Base-by-base conservation (phyloP, 2,113 vertebrate genomes). In the Lamprotornis superbus region DNA sequence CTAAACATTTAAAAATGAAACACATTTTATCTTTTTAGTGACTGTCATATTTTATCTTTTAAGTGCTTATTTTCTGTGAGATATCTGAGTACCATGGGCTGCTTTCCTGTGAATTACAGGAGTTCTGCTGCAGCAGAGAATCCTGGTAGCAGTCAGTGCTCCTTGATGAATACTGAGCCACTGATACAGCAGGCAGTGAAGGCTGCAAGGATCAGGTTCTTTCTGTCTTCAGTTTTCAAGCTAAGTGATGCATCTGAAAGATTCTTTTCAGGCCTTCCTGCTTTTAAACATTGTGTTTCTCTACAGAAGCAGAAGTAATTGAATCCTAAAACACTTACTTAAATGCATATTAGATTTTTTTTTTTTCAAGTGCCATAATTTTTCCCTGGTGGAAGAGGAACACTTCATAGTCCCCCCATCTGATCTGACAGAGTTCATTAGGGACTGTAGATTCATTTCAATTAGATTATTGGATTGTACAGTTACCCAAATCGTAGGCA, bases 351-450 rank as follows among this genome's bases (percentile, higher is more conserved):
- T n/a, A n/a, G n/a, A n/a, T n/a, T n/a, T n/a, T n/a, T n/a, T n/a
- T n/a, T n/a, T n/a, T n/a, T n/a, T 93, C 50, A 87, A 89, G 52
- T 77, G 56, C 64, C 83, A 33, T 90, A 86, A 75, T 87, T 96
- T 96, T 90, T 94, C 94, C 93, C 90, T 87, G n/a, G 85, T 96
- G 96, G 78, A 91, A 57, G 40, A 90, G 44, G 64, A 96, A 40
- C 88, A 86, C 57, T 97, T 96, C 47, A 94, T 93, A 79, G 24
- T 88, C 60, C 90, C 87, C 75, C 56, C 76, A 64, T 95, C 64
- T 90, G 53, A 88, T 90, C 73, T 92, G 82, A 52, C 87, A 90
- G 89, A 97, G 85, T 96, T 96, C 88, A 86, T 96, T 93, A 96
- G 44, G n/a, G 88, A 81, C 83, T 90, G 82, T 77, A 86, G 75